Percentiles rank a stretch among this genome's conserved stretches.
Evolutionary conservation across 1,140 invertebrate genomes (phyloP).

Genomic region (Aphidius ervi): DNA sequence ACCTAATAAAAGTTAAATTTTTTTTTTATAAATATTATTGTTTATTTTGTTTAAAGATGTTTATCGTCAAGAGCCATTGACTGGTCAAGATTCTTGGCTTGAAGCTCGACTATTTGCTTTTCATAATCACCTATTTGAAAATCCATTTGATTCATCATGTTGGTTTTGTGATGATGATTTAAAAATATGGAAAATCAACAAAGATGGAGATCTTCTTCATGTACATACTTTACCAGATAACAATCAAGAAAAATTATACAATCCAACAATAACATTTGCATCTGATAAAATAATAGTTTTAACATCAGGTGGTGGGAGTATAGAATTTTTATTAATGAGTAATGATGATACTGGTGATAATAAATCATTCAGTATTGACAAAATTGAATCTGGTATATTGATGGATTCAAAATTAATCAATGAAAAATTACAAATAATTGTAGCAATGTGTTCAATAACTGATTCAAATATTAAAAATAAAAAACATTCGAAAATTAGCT

Average conservation of each 20-base stretch:
- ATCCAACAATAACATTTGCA: slow-evolving; percentile 46
- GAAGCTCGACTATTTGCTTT: slow-evolving; percentile 47
- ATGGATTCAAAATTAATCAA: slow-evolving; percentile 38
- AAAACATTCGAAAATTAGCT: slow-evolving; percentile 21
- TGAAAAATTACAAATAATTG: slow-evolving; percentile 28
- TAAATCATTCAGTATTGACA: slow-evolving; percentile 25
- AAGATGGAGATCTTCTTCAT: slow-evolving; percentile 26
- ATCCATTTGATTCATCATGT: slow-evolving; percentile 41
- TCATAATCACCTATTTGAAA: slow-evolving; percentile 49
- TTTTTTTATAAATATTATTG: slow-evolving; percentile 10
- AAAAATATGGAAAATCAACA: slow-evolving; percentile 36
- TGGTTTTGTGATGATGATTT: slow-evolving; percentile 44
- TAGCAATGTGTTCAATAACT: slow-evolving; percentile 34
- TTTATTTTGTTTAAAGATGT: slow-evolving; percentile 35
- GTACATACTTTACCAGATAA: slow-evolving; percentile 27
- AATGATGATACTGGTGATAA: slow-evolving; percentile 6
- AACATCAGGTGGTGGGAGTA: slow-evolving; percentile 34
- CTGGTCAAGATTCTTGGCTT: slow-evolving; percentile 42
- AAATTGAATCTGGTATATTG: slow-evolving; percentile 39
- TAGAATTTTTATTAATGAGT: slow-evolving; percentile 34
- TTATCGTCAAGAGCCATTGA: slow-evolving; percentile 34
- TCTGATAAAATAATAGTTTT: slow-evolving; percentile 34
- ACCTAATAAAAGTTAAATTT: slow-evolving; percentile 14
- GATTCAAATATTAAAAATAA: slow-evolving; percentile 38
- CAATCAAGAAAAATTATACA: slow-evolving; percentile 31